Base-by-base conservation (phyloP, 2,113 vertebrate species). In the Alethe castanea region DNA sequence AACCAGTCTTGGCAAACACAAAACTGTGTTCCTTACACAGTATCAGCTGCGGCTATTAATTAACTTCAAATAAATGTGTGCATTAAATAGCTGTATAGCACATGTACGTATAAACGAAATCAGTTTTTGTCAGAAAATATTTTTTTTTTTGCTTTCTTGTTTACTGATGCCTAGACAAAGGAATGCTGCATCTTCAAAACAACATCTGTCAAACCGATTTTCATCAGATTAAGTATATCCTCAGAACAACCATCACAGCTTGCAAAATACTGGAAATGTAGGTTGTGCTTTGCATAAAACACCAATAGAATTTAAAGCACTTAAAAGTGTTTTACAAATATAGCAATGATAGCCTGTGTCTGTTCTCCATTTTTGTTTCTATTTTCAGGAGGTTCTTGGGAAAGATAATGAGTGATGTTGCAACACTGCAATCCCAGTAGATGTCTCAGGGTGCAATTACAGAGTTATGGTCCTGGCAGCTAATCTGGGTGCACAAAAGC, bases 171-270 rank as follows among this genome's bases (percentile, higher is more conserved):
- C 88, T 90, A 81, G 60, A 95, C 74, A 96, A 96, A 96, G 84
- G 67, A 79, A 67, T 90, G 50, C 70, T 87, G 36, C 72, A 47
- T 97, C 95, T 96, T 97, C 93, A 96, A 95, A 97, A 94, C 95
- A 96, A 96, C 96, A 97, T 97, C 97, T 98, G 97, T 96, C 95
- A 95, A 93, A 92, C 79, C 1, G 8, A 91, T 96, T 97, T 96
- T 92, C 87, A 87, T 96, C 96, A 96, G 94, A 95, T 97, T 97
- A 97, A 97, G 92, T 94, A 81, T 94, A 93, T 93, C 97, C 96
- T 96, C 95, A 91, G 84, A 95, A 94, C 92, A 73, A 42, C 81
- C 45, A 88, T 88, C 77, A 45, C 76, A 70, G 94, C 29, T 90
- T 96, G 83, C 57, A 95, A 94, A 95, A 89, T 89, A 94, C 85